Evolutionary conservation across 1,140 invertebrate genomes (phyloP).

Genomic region (Drosophila kurseongensis): DNA sequence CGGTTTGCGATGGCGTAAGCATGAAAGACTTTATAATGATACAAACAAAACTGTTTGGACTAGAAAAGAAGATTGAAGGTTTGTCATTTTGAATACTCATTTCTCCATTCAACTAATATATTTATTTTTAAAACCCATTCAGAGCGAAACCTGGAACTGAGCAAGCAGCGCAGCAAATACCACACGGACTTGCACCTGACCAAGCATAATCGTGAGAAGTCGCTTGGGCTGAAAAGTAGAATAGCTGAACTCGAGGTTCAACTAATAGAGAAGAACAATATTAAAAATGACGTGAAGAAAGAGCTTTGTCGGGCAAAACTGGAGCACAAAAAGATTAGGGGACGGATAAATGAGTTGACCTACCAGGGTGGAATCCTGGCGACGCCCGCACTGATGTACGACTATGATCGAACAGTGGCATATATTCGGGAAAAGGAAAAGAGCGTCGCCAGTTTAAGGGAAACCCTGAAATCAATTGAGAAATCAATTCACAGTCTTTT

Average conservation of each 20-base stretch:
- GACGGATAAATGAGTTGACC: background rate
- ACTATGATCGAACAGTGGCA: constrained; percentile 12
- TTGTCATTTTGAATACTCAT: background rate
- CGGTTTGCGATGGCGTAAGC: constrained; percentile 3
- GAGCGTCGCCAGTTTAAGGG: background rate
- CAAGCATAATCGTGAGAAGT: constrained; percentile 8
- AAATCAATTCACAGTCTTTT: background rate
- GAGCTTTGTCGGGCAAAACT: background rate
- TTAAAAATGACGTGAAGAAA: background rate
- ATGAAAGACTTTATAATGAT: constrained; percentile 13
- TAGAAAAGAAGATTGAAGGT: constrained; percentile 43
- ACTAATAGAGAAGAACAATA: background rate
- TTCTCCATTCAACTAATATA: background rate
- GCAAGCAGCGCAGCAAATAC: background rate
- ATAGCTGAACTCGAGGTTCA: fast-evolving
- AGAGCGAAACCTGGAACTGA: constrained; percentile 15
- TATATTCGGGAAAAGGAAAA: background rate
- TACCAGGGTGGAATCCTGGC: constrained; percentile 16
- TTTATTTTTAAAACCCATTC: too few relatives aligned
- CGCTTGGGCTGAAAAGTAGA: background rate
- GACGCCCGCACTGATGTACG: constrained; percentile 23
- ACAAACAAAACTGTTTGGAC: background rate
- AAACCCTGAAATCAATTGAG: background rate
- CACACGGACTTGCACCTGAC: constrained; percentile 9
- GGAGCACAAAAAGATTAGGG: background rate